Conservation (phyloP, 1,140 invertebrate species). For the Drosophila tristis region DNA sequence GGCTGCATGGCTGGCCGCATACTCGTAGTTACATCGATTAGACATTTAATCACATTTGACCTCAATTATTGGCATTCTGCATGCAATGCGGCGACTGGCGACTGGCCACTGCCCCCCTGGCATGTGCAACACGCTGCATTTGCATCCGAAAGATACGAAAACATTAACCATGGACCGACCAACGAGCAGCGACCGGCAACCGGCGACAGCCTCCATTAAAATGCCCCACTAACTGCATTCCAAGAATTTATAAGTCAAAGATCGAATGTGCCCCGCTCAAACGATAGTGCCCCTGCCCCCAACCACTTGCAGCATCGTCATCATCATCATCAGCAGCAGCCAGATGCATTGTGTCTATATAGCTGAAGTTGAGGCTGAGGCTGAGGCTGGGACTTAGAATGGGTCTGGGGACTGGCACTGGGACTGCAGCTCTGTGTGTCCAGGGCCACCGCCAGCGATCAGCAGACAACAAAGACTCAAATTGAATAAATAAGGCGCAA, state of each 20-base stretch:
- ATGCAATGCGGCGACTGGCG: conserved; percentile 17
- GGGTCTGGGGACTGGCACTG: conserved; percentile 6
- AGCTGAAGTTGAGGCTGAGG: conserved; percentile 35
- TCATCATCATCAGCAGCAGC: conserved; percentile 15
- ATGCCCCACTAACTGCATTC: conserved; percentile 79
- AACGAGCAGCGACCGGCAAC: conserved; percentile 12
- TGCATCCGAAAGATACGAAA: conserved; percentile 43
- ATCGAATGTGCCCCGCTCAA: conserved; percentile 71
- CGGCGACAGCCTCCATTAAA: conserved; percentile 69
- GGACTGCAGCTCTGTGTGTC: conserved; percentile 6
- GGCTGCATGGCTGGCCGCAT: conserved; percentile 11
- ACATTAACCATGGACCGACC: too few species aligned
- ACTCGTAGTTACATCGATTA: conserved; percentile 44
- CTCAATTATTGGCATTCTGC: conserved; percentile 58
- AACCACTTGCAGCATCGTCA: not conserved
- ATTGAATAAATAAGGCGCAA: conserved; percentile 80
- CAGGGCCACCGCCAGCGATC: conserved; percentile 64
- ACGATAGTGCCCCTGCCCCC: conserved; percentile 55
- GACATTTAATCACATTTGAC: conserved; percentile 56
- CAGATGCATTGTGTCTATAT: conserved; percentile 12
- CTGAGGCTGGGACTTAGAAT: conserved; percentile 3
- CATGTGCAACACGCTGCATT: conserved; percentile 22
- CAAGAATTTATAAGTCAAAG: conserved; percentile 82
- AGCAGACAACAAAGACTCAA: conserved; percentile 81
- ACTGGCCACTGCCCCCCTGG: not conserved